Base-by-base conservation (phyloP, 2,797 vertebrate genomes). In the Etheostoma perlongum region DNA sequence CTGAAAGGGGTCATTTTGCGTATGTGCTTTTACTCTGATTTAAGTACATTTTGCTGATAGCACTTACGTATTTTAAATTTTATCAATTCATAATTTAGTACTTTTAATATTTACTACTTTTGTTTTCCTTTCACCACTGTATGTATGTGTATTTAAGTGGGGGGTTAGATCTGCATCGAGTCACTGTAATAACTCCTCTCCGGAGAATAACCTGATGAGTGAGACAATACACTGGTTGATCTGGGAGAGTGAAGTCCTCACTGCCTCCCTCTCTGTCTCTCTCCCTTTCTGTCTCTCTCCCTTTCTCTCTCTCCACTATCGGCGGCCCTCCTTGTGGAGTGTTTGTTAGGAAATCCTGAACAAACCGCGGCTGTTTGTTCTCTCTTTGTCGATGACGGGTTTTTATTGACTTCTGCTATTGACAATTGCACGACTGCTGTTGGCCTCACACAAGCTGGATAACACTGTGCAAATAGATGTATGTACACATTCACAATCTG, bases 291-390 rank as follows among this genome's bases (percentile, higher is more conserved):
- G 42, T 62, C 5, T 59, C 60, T 54, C 36, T 40, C 36, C 36
- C 10, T 74, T 71, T 74, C 54, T 74, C 64, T 72, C 81, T 78
- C 76, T 84, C 72, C 62, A 66, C 81, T 69, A 65, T 80, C 75
- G 57, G 9, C 46, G 2, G 85, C 67, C 54, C 84, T 91, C 58
- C 90, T 85, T 60, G 77, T 88, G 84, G 81, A 93, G 92, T 95
- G 93, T 96, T 96, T 96, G 95, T 94, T 91, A 93, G 95, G 95
- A 95, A 95, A 95, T 95, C 95, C 95, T 95, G 92, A 95, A 94
- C 94, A 95, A 96, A 95, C 95, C 82, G 58, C 25, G 71, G 89
- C 90, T 95, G 93, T 96, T 96, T 96, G 95, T 95, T 92, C 94
- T 90, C 87, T 90, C 92, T 95, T 96, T 96, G 95, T 96, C 93